Percentiles rank a stretch among this genome's conserved stretches.
Evolutionary conservation across 2,113 vertebrate genomes (phyloP).

Genomic region (Sclerurus mexicanus): DNA sequence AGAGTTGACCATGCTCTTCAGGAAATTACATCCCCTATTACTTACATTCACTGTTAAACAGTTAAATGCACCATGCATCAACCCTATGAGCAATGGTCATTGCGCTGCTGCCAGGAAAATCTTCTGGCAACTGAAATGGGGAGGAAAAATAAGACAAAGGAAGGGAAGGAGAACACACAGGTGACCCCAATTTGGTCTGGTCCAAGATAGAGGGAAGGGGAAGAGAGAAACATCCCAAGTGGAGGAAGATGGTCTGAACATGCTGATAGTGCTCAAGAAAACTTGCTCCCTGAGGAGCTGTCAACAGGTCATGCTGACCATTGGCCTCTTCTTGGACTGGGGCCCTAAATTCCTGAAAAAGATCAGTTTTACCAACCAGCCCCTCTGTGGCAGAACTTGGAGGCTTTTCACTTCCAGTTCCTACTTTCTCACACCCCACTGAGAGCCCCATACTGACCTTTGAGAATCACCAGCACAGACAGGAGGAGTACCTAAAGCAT

Average conservation of each 20-base stretch:
- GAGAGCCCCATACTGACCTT: background rate
- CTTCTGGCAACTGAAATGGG: rapidly evolving
- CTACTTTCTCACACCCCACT: background rate
- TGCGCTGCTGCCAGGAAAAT: background rate
- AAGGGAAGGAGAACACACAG: background rate
- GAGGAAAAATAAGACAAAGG: background rate
- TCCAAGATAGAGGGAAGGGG: background rate
- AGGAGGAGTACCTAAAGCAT: rapidly evolving
- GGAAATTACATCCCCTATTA: background rate
- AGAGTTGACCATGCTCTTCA: background rate
- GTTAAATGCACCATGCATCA: background rate
- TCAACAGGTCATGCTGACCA: rapidly evolving
- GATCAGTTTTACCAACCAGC: rapidly evolving
- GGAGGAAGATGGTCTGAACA: background rate
- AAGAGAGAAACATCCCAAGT: background rate
- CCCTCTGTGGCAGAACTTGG: background rate
- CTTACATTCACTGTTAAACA: background rate
- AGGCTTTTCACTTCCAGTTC: background rate
- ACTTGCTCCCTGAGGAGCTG: background rate
- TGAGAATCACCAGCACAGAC: background rate
- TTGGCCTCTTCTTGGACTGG: background rate
- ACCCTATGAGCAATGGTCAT: too few species aligned
- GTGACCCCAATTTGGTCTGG: background rate
- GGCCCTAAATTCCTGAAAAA: background rate
- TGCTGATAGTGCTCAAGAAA: background rate